phyloP scores from a whole-genome alignment of 2,888 invertebrate genomes.

The Drosophila kuntzei region DNA sequence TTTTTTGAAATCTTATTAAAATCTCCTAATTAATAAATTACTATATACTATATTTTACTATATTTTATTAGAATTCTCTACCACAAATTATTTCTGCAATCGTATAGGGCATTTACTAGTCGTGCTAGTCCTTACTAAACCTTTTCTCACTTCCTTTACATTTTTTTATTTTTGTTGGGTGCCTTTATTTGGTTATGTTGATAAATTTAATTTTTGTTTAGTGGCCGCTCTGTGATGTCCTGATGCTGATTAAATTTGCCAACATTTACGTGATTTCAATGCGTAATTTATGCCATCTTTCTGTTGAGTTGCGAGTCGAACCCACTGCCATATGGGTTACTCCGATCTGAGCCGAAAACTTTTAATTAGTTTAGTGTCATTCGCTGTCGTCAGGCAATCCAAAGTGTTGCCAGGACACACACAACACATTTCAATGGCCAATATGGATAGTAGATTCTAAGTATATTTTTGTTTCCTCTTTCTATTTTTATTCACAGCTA shows the following conservation, averaged over 20 bases:
- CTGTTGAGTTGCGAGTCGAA: conserved; percentile 5
- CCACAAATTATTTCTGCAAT: neutral
- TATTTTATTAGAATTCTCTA: neutral
- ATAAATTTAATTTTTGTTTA: conserved; percentile 76
- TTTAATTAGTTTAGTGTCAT: conserved; percentile 75
- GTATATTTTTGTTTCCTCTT: conserved; percentile 1
- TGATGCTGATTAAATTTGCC: conserved; percentile 74
- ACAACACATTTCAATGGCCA: conserved; percentile 27
- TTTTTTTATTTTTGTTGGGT: conserved; percentile 26
- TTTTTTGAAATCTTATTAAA: too few species aligned
- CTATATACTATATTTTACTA: neutral
- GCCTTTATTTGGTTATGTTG: conserved; percentile 74
- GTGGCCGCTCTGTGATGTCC: conserved; percentile 63
- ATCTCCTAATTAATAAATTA: too few species aligned
- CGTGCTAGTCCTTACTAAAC: neutral
- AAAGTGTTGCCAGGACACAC: conserved; percentile 27
- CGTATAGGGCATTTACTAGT: neutral
- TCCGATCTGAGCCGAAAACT: conserved; percentile 45
- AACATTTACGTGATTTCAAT: conserved; percentile 80
- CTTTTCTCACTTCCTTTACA: conserved; percentile 5
- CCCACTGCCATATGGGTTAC: conserved; percentile 54
- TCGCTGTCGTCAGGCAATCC: conserved; percentile 30
- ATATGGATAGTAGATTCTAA: conserved; percentile 17
- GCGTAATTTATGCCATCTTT: conserved; percentile 66
- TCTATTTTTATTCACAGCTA: neutral